phyloP scores from a whole-genome alignment of 2,888 invertebrate species.

The Rhagonycha fulva region DNA sequence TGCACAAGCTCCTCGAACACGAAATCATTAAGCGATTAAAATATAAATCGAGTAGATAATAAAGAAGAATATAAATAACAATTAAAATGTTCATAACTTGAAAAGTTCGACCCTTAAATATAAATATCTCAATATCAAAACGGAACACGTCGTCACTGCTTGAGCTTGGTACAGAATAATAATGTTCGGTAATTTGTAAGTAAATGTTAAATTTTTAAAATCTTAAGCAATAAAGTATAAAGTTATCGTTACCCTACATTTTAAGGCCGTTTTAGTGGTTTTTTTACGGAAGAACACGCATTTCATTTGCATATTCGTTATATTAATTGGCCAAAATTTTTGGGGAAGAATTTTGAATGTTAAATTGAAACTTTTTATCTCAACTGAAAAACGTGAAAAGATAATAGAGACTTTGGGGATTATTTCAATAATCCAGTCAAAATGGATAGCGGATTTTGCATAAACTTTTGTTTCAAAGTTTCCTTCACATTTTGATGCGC shows the following conservation, averaged over 20 bases:
- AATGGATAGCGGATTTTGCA: neutral
- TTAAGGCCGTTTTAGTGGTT: slow-evolving; percentile 33
- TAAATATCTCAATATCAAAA: slow-evolving; percentile 29
- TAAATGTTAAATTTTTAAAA: slow-evolving; percentile 46
- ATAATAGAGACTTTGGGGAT: neutral
- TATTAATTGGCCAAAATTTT: slow-evolving; percentile 28
- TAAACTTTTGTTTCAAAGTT: neutral
- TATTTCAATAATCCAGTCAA: neutral
- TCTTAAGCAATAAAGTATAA: slow-evolving; percentile 43
- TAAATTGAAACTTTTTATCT: neutral
- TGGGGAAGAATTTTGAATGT: neutral
- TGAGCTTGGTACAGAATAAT: slow-evolving; percentile 31
- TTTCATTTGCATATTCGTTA: slow-evolving; percentile 38
- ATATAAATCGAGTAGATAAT: neutral
- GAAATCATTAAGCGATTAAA: neutral
- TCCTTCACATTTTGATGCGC: neutral
- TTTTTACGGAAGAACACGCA: neutral
- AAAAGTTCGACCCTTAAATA: slow-evolving; percentile 14
- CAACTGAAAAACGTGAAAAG: neutral
- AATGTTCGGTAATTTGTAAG: slow-evolving; percentile 40
- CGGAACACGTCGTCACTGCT: slow-evolving; percentile 41
- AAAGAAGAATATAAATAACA: neutral
- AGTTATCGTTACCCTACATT: slow-evolving; percentile 43
- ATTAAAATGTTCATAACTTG: slow-evolving; percentile 12
- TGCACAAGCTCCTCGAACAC: neutral